Percentiles rank a stretch among this genome's conserved stretches.
Evolutionary conservation across 2,888 invertebrate species (phyloP).

Genomic region (Bibio marci): DNA sequence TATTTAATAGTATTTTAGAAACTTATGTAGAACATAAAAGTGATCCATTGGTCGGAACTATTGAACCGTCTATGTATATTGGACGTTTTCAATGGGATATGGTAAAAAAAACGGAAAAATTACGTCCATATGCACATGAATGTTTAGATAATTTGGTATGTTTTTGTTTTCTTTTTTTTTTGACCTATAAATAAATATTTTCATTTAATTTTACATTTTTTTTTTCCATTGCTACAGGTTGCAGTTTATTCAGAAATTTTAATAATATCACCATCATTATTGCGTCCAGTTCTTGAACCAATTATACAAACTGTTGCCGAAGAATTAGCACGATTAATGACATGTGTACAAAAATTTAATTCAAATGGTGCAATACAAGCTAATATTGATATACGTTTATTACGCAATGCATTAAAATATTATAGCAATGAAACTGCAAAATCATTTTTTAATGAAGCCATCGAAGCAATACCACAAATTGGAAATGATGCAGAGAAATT

Average conservation of each 20-base stretch:
- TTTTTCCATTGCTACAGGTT: not conserved
- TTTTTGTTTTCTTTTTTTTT: not conserved
- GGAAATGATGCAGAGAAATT: slow-evolving; percentile 41
- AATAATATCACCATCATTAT: slow-evolving; percentile 54
- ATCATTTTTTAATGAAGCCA: slow-evolving; percentile 67
- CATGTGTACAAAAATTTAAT: slow-evolving; percentile 54
- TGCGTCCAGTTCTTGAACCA: slow-evolving; percentile 51
- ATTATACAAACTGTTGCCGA: slow-evolving; percentile 86
- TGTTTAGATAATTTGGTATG: slow-evolving; percentile 62
- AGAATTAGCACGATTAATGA: slow-evolving; percentile 75
- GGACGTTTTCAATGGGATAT: slow-evolving; percentile 76
- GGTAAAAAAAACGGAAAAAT: slow-evolving; percentile 50
- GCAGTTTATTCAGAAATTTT: slow-evolving; percentile 31
- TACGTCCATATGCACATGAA: slow-evolving; percentile 78
- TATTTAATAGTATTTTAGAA: slow-evolving; percentile 41
- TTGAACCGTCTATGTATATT: slow-evolving; percentile 91
- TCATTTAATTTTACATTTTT: not conserved
- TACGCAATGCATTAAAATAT: slow-evolving; percentile 44
- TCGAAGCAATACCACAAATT: slow-evolving; percentile 55
- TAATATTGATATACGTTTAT: slow-evolving; percentile 51
- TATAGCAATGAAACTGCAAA: slow-evolving; percentile 49
- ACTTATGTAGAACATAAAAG: slow-evolving; percentile 79
- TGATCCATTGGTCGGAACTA: slow-evolving; percentile 87
- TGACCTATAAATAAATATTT: not conserved
- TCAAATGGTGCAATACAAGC: slow-evolving; percentile 61